Conservation (phyloP, 1,140 invertebrate genomes). For the Ooceraea biroi region DNA sequence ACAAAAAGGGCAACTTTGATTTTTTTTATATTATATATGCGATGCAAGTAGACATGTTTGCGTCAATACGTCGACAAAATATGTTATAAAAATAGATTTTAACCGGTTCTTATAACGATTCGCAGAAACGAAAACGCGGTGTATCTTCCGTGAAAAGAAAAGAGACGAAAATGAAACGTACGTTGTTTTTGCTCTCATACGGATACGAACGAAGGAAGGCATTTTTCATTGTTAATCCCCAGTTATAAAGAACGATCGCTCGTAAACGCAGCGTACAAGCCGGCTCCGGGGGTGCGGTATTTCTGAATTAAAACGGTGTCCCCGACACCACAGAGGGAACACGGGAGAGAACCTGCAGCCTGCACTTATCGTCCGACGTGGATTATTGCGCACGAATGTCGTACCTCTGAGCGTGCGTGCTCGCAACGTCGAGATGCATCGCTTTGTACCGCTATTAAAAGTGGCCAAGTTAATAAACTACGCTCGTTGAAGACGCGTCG, state of each 20-base stretch:
- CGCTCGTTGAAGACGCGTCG: conserved; percentile 40
- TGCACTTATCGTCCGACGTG: conserved; percentile 58
- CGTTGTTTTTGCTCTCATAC: conserved; percentile 39
- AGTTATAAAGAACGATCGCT: conserved; percentile 59
- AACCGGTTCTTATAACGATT: conserved; percentile 33
- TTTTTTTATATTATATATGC: neutral
- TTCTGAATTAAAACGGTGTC: conserved; percentile 64
- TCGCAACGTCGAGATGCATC: conserved; percentile 42
- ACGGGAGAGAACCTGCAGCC: conserved; percentile 18
- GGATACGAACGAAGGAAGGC: conserved; percentile 1
- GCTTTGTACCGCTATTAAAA: conserved; percentile 66
- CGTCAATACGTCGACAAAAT: too few species aligned
- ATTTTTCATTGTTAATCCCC: conserved; percentile 54
- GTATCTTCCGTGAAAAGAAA: neutral
- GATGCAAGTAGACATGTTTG: neutral
- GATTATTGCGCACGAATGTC: conserved; percentile 62
- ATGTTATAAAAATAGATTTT: conserved; percentile 37
- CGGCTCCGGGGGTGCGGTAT: conserved; percentile 43
- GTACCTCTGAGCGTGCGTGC: conserved; percentile 53
- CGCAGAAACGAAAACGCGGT: conserved; percentile 27
- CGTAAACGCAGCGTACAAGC: conserved; percentile 15
- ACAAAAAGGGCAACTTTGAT: neutral
- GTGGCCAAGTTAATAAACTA: conserved; percentile 67
- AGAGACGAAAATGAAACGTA: conserved; percentile 12
- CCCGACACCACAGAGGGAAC: neutral